Evolutionary conservation across 2,113 vertebrate species (phyloP).

Genomic region (Burhinus oedicnemus): DNA sequence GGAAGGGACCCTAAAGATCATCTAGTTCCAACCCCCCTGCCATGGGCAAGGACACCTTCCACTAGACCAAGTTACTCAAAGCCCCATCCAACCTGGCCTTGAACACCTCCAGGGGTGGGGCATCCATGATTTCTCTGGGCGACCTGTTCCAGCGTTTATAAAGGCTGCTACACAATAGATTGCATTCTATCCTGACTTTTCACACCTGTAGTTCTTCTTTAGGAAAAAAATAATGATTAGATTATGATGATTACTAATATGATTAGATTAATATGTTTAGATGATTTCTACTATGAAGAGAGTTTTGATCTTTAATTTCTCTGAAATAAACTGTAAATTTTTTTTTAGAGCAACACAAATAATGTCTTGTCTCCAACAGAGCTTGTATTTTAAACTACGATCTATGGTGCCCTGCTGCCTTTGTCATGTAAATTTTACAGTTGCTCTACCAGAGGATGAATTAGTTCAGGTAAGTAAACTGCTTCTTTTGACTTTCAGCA

Average conservation of each 20-base stretch:
- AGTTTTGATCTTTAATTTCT: background rate
- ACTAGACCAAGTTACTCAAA: background rate
- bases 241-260: background rate
- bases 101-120: background rate
- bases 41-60: background rate
- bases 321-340: background rate
- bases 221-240: background rate
- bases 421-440: slow-evolving; percentile 95
- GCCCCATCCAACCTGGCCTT: background rate
- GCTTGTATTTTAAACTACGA: slow-evolving; percentile 96
- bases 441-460: slow-evolving; percentile 96
- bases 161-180: background rate
- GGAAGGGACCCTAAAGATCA: background rate
- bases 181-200: background rate
- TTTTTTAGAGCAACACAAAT: background rate
- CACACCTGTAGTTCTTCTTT: background rate
- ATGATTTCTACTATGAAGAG: background rate
- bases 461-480: slow-evolving; percentile 87
- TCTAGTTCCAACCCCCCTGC: background rate
- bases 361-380: slow-evolving; percentile 77
- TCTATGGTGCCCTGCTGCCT: slow-evolving; percentile 98
- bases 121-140: background rate
- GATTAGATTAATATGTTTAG: background rate
- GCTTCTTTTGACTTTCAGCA: background rate
- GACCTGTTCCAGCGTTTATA: background rate